Evolutionary conservation across 2,113 vertebrate species (phyloP).

Genomic region (Paracanthobrama guichenoti): DNA sequence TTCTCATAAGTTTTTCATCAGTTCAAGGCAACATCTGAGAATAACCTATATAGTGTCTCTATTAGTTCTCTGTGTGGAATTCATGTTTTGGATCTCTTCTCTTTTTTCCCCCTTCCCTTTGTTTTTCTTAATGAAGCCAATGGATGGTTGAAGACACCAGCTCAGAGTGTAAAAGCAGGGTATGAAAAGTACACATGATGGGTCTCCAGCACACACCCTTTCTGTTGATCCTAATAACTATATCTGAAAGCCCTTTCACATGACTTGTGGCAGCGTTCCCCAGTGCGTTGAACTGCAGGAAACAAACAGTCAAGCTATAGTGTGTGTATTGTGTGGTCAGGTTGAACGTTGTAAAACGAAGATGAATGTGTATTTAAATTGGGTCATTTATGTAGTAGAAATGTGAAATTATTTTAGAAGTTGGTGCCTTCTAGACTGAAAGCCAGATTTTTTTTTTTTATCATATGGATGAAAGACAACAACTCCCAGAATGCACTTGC

Average conservation of each 20-base stretch:
- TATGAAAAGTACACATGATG: constrained; percentile 56
- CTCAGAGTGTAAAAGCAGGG: constrained; percentile 61
- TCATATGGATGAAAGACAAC: no score
- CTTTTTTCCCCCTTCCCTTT: constrained; percentile 33
- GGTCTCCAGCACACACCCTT: constrained; percentile 28
- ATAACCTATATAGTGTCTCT: neutral
- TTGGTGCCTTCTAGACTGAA: no score
- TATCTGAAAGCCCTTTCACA: constrained; percentile 27
- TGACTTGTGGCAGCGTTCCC: constrained; percentile 3
- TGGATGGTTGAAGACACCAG: constrained; percentile 63
- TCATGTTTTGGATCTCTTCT: constrained; percentile 25
- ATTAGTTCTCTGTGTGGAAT: constrained; percentile 3
- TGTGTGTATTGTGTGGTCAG: neutral
- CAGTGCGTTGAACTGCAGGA: neutral
- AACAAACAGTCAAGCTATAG: neutral
- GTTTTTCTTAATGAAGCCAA: constrained; percentile 53
- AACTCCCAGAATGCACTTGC: no score
- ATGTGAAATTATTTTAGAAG: no score
- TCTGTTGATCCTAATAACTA: constrained; percentile 19
- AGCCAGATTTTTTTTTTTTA: no score
- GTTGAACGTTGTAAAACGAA: neutral
- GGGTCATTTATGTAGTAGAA: no score
- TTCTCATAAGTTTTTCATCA: neutral
- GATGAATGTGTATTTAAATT: no score
- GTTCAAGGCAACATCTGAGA: neutral